Evolutionary conservation across 1,140 invertebrate species (phyloP).

Genomic region (Achroia grisella): DNA sequence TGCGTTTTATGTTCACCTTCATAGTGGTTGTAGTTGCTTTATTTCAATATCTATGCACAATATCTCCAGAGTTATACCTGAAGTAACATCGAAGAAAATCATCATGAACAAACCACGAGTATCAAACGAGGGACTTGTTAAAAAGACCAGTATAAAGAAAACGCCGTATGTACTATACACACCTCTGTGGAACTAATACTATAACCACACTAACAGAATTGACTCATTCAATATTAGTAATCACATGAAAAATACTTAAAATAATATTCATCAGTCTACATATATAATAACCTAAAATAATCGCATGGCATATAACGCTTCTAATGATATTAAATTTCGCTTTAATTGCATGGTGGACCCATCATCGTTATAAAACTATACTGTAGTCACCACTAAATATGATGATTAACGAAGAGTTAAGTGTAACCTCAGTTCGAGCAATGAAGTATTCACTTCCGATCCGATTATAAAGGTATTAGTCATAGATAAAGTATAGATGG

Average conservation of each 20-base stretch:
- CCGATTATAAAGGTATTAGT: no score
- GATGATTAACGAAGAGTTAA: no score
- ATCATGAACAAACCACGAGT: constrained; percentile 26
- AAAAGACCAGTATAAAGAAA: constrained; percentile 48
- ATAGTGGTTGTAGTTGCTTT: background rate
- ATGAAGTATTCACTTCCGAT: no score
- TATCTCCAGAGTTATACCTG: constrained; percentile 44
- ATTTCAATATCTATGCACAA: constrained; percentile 26
- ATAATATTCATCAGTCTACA: background rate
- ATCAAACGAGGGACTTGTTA: constrained; percentile 35
- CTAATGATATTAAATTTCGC: no score
- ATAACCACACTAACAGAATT: constrained; percentile 1
- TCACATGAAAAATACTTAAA: background rate
- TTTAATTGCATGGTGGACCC: no score
- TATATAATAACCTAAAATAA: no score
- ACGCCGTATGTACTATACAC: constrained; percentile 44
- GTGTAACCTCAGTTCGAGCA: no score
- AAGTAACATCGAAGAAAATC: constrained; percentile 40
- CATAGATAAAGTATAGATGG: no score
- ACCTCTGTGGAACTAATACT: background rate
- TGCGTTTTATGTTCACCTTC: no score
- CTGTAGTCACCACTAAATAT: no score
- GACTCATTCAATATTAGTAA: background rate
- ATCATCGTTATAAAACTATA: no score
- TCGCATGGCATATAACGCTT: no score